Evolutionary conservation across 2,888 invertebrate genomes (phyloP).

Genomic region (Prosopocoilus inquinatus): DNA sequence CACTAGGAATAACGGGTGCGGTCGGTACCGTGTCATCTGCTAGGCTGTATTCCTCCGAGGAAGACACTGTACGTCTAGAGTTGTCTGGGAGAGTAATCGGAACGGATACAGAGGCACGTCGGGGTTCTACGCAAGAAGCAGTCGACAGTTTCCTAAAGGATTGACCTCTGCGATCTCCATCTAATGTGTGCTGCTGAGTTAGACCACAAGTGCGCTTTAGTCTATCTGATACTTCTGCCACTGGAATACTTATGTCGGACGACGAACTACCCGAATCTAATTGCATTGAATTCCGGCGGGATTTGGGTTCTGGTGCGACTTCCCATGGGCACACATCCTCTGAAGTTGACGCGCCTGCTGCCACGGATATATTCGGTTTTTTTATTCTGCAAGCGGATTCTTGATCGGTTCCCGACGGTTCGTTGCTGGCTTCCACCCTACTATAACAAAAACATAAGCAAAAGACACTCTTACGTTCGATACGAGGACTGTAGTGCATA

Average conservation of each 20-base stretch:
- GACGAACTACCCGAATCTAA: conserved; percentile 73
- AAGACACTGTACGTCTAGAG: conserved; percentile 40
- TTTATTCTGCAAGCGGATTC: conserved; percentile 42
- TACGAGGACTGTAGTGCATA: conserved; percentile 16
- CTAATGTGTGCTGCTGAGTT: conserved; percentile 67
- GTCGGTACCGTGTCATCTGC: conserved; percentile 26
- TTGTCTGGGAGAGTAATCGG: conserved; percentile 40
- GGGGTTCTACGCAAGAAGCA: conserved; percentile 41
- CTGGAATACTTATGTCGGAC: conserved; percentile 67
- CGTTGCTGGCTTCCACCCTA: conserved; percentile 29
- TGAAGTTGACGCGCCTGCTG: conserved; percentile 49
- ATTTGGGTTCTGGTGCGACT: conserved; percentile 32
- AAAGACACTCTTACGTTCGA: conserved; percentile 11
- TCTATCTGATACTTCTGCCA: conserved; percentile 57
- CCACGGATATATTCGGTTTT: conserved; percentile 47
- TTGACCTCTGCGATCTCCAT: conserved; percentile 52
- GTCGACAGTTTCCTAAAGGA: conserved; percentile 44
- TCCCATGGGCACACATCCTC: conserved; percentile 64
- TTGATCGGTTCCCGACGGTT: conserved; percentile 21
- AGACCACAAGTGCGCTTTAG: conserved; percentile 63
- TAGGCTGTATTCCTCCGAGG: conserved; percentile 48
- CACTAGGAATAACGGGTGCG: conserved; percentile 31
- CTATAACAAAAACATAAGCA: conserved; percentile 23
- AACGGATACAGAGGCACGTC: conserved; percentile 50
- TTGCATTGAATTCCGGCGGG: conserved; percentile 62